These are phyloP conservation scores for Sebastiscus tertius DNA, from an alignment of 2,797 vertebrate genomes.

Conservation along the genomic window DNA sequence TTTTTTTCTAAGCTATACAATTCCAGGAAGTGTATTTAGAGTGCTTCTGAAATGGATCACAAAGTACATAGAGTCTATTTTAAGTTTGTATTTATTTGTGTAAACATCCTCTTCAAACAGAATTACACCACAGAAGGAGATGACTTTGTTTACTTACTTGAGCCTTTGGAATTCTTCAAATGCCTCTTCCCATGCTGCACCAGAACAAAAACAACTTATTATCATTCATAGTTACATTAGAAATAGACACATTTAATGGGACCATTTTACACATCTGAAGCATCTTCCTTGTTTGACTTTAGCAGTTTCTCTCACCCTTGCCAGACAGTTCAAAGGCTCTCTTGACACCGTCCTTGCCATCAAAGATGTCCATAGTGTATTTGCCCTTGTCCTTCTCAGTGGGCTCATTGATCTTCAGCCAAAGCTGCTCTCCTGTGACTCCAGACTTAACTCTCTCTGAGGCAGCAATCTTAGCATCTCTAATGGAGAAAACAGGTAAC, in stretches of 20 bases:
- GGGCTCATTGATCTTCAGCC: constrained; percentile 97
- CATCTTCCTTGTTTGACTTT: neutral
- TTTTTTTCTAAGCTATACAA: constrained; percentile 43
- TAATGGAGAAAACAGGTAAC: constrained; percentile 64
- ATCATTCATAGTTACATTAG: constrained; percentile 2
- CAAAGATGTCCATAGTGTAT: constrained; percentile 94
- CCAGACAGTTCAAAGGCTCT: constrained; percentile 91
- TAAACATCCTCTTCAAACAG: constrained; percentile 48
- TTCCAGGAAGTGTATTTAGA: constrained; percentile 65
- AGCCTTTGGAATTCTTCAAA: constrained; percentile 97
- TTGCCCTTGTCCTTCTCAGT: constrained; percentile 98
- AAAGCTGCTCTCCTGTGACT: constrained; percentile 94
- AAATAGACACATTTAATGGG: neutral
- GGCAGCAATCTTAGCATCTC: constrained; percentile 89
- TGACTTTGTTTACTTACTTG: constrained; percentile 89
- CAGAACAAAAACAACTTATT: constrained; percentile 32
- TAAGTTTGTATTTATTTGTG: constrained; percentile 35
- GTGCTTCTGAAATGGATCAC: constrained; percentile 20
- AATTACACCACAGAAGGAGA: constrained; percentile 34
- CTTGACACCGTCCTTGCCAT: constrained; percentile 89
- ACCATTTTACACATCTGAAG: neutral
- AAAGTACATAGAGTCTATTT: constrained; percentile 48
- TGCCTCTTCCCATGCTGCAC: constrained; percentile 92
- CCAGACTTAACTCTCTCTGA: constrained; percentile 93
- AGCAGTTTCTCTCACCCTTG: constrained; percentile 84